Base-by-base conservation (phyloP, 2,888 invertebrate genomes). In the Choreutis nemorana region DNA sequence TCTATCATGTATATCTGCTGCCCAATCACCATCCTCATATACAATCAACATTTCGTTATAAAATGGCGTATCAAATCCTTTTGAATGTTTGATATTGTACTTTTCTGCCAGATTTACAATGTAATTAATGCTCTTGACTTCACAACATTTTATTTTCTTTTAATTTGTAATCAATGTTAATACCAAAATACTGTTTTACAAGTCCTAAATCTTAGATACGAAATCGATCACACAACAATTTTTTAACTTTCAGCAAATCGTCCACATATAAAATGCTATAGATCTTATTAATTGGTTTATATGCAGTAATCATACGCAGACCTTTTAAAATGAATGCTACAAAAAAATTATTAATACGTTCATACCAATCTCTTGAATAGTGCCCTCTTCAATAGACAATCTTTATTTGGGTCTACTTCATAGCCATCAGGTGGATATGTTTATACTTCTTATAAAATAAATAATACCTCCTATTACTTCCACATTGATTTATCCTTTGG, bases 331-430 rank as follows among this genome's bases (percentile, higher is more conserved):
- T 10, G 16, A 6, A 29, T 24, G 5, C 9, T 29, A 7, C 5
- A 9, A 14, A 14, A 28, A 14, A 18, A 30, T 28, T 31, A 20
- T 18, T 26, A 34, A 32, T 20, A 32, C 26, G 8, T 18, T 18
- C 18, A 18, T 18, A 18, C 18, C 18, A 18, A 5, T 18, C 18
- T 18, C 18, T 5, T 18, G 18, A 8, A 18, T 18, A 18, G 18
- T 18, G 18, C 5, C 8, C 8, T 18, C 18, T 8, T 5, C 5
- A 18, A 8, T 8, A 18, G 8, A 18, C 18, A 18, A 5, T 6
- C 18, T 8, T 18, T 18, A 18, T 18, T 18, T 6, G 18, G 8
- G 5, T 18, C 18, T 6, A 18, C 18, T 6, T 18, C 5, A 18
- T 18, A 18, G 5, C 18, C 18, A 18, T 18, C 18, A 6, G 18